Conservation (phyloP, 2,797 vertebrate genomes). For the Nannoperca australis region DNA sequence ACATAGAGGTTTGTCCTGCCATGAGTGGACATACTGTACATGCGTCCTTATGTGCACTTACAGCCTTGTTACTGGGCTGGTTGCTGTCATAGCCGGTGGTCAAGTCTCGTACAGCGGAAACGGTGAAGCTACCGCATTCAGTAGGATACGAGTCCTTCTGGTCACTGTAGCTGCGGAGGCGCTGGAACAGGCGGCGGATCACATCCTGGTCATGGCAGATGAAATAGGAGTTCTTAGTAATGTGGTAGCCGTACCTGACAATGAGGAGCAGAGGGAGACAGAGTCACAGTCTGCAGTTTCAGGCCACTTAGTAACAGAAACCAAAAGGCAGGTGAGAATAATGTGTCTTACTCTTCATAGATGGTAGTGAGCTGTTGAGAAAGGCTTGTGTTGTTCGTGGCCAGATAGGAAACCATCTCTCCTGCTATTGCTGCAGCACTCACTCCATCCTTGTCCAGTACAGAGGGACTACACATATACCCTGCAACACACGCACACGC, state of each 20-base stretch:
- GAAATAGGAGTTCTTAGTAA: conserved; percentile 96
- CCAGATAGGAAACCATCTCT: conserved; percentile 92
- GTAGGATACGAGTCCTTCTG: conserved; percentile 90
- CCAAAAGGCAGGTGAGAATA: not conserved
- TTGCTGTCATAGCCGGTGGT: conserved; percentile 95
- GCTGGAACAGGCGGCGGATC: conserved; percentile 91
- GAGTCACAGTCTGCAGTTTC: conserved; percentile 4
- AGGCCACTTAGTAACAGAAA: not conserved
- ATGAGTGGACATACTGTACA: not conserved
- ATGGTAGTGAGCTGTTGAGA: conserved; percentile 91
- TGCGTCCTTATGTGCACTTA: conserved; percentile 75
- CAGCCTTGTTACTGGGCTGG: conserved; percentile 91
- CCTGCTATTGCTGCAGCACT: conserved; percentile 95
- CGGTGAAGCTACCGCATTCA: conserved; percentile 89
- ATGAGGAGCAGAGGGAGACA: not conserved
- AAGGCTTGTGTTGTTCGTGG: conserved; percentile 87
- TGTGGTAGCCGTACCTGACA: conserved; percentile 95
- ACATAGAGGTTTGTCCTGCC: not conserved
- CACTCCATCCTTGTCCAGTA: conserved; percentile 97
- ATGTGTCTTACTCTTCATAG: conserved; percentile 91
- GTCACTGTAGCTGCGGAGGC: conserved; percentile 89
- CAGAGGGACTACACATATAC: conserved; percentile 96
- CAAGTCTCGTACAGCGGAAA: conserved; percentile 91
- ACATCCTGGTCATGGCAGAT: conserved; percentile 94
- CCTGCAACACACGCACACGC: conserved; percentile 83